Conservation (phyloP, 2,797 vertebrate species). For the Perodicticus potto region DNA sequence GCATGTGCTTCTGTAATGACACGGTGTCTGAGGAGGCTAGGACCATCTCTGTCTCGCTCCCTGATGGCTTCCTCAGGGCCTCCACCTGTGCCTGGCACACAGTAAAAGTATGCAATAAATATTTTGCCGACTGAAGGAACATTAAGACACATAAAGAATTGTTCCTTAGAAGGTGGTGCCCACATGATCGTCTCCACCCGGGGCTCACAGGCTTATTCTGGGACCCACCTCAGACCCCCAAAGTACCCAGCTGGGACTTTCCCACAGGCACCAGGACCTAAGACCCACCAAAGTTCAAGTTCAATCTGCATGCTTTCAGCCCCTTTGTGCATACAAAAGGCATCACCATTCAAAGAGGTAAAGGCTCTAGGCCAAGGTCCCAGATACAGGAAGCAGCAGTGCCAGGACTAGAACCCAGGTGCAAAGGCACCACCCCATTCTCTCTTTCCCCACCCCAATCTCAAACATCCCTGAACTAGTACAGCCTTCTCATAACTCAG, state of each 20-base stretch:
- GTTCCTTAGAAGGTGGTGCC: neutral
- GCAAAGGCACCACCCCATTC: accelerated
- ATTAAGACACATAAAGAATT: neutral
- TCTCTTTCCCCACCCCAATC: neutral
- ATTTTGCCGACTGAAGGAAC: neutral
- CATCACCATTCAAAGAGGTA: neutral
- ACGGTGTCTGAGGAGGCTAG: neutral
- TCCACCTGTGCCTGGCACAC: neutral
- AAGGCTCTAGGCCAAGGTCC: neutral
- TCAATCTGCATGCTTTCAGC: neutral
- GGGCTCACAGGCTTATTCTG: neutral
- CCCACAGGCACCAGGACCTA: neutral
- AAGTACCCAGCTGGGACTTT: neutral
- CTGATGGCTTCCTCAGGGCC: neutral
- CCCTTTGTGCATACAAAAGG: neutral
- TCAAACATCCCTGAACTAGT: accelerated
- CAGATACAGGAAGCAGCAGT: neutral
- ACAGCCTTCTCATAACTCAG: neutral
- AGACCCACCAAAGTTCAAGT: neutral
- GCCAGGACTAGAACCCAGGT: neutral
- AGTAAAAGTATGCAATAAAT: neutral
- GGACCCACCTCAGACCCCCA: neutral
- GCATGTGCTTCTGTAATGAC: accelerated
- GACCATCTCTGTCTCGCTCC: neutral
- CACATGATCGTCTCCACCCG: accelerated